Evolutionary conservation across 2,113 vertebrate species (phyloP).

Genomic region (Catharus fuscescens): DNA sequence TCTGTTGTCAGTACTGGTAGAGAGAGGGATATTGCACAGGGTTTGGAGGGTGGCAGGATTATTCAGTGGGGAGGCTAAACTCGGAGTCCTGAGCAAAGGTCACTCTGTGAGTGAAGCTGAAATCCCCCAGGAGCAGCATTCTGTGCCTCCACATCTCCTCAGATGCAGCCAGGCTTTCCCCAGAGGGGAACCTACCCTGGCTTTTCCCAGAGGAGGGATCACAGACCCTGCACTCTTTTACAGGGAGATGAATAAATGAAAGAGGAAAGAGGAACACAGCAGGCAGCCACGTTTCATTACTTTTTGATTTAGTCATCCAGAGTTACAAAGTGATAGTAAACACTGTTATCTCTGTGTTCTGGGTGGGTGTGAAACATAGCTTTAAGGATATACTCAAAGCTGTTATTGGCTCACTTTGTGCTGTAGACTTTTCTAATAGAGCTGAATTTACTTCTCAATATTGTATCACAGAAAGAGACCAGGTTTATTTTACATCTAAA

Average conservation of each 20-base stretch:
- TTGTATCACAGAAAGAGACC: background rate
- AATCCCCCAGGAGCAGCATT: background rate
- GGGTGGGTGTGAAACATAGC: slow-evolving; percentile 13
- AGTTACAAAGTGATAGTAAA: slow-evolving; percentile 36
- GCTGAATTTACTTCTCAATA: background rate
- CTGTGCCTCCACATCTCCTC: background rate
- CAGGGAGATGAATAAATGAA: background rate
- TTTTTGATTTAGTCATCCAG: slow-evolving; percentile 28
- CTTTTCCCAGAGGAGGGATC: background rate
- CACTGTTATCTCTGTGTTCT: slow-evolving; percentile 47
- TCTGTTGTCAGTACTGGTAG: background rate
- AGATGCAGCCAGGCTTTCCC: background rate
- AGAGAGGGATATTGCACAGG: background rate
- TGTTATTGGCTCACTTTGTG: background rate
- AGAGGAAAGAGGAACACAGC: background rate
- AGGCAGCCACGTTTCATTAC: slow-evolving; percentile 8
- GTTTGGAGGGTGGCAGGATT: background rate
- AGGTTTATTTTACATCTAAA: background rate
- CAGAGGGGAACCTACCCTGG: background rate
- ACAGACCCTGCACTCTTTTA: background rate
- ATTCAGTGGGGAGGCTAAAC: background rate
- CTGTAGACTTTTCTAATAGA: background rate
- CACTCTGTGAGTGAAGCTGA: background rate
- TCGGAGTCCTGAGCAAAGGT: background rate
- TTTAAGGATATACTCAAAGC: background rate